phyloP scores from a whole-genome alignment of 92 coral and sea anemone genomes.

The Diadumene lineata region DNA sequence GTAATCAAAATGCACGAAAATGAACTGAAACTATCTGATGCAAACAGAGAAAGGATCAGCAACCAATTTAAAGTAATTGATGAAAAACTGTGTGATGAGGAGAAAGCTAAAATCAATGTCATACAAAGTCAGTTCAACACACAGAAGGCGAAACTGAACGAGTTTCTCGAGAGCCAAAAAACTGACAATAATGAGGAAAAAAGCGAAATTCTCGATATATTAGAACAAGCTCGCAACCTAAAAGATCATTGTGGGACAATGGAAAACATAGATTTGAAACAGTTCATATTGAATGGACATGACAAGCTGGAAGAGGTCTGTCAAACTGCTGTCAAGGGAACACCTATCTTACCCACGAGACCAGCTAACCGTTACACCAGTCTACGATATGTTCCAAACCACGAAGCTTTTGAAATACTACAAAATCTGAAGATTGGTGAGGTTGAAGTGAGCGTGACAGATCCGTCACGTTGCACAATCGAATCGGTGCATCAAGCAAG shows the following conservation, averaged over 20 bases:
- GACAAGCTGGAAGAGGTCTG: neutral
- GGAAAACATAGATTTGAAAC: neutral
- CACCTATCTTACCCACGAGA: neutral
- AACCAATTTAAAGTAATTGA: neutral
- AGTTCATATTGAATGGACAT: neutral
- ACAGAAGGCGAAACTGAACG: neutral
- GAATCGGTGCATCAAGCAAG: neutral
- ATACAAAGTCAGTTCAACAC: neutral
- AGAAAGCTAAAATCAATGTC: neutral
- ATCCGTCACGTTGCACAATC: neutral
- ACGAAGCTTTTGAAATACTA: neutral
- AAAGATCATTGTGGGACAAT: neutral
- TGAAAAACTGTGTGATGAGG: neutral
- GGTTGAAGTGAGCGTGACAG: conserved; percentile 9
- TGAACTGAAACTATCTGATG: conserved; percentile 6
- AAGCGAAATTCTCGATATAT: neutral
- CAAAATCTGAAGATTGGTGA: neutral
- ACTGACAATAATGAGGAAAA: neutral
- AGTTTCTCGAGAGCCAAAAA: neutral
- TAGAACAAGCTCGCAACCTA: neutral
- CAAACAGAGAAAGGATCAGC: neutral
- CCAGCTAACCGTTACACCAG: conserved; percentile 5
- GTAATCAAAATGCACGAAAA: neutral
- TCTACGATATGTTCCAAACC: conserved; percentile 1
- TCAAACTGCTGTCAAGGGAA: neutral